Evolutionary conservation across 2,888 invertebrate species (phyloP), one percentile per base, ranked within the genome.

Genomic region (Drosophila mettleri): DNA sequence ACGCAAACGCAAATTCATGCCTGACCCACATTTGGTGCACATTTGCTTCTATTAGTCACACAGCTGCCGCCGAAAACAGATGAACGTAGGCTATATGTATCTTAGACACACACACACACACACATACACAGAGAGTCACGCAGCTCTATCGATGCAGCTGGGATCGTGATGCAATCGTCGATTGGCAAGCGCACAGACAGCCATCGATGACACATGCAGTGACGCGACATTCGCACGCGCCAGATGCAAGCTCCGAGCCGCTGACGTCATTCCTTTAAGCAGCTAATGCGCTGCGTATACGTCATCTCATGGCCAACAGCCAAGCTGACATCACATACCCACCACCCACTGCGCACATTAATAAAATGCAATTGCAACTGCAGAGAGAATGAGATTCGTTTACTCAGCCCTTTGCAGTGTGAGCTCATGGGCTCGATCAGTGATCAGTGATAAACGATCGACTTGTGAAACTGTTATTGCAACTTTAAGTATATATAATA

Each of bases 1-100:
- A 78, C 73, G 74, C 77, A 78, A 70, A 78, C 73, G 73, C 86
- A 85, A 87, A 85, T 85, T 86, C 86, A 88, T 88, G 85, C 77
- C 85, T 85, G 85, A 86, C 85, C 88, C 86, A 87, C 88, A 75
- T 85, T 82, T 45, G 48, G 67, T 53, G 60, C 76, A 74, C 79
- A 79, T 81, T 74, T 77, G 78, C 69, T 74, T 70, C 80, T 69
- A 87, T 87, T 87, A 85, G 85, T 87, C 85, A 85, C 86, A 77
- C 78, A 69, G 68, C 77, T 72, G 70, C 71, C 57, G 74, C 60
- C 74, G 61, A 74, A 61, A 71, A 38, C 57, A 39, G 53, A 65
- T 65, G 51, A 18, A 52, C 52, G 36, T 27, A 34, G 33, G 33
- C 29, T 29, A 45, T 43, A 43, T 43, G 24, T 24, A 12, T 16